These are phyloP conservation scores for Caenorhabditis sulstoni DNA, from an alignment of 2,888 invertebrate species.

Conservation along the genomic window DNA sequence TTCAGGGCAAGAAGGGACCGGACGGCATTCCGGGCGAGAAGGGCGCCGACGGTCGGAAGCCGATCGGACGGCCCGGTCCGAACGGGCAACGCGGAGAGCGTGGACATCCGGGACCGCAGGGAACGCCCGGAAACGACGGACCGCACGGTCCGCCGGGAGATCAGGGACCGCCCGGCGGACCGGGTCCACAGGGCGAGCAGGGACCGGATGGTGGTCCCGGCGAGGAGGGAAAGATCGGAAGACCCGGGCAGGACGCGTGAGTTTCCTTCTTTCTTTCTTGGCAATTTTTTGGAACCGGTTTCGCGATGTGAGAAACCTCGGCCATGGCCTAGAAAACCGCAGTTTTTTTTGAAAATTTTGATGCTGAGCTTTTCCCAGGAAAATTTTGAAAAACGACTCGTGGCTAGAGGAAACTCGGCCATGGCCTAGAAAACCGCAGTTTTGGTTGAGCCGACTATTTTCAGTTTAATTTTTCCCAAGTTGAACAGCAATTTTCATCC, in stretches of 20 bases:
- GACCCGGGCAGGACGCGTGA: constrained; percentile 63
- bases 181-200: constrained; percentile 55
- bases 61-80: constrained; percentile 63
- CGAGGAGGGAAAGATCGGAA: constrained; percentile 61
- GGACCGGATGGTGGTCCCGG: constrained; percentile 62
- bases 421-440: too few relatives aligned
- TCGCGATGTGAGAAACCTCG: too few relatives aligned
- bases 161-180: constrained; percentile 61
- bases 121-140: constrained; percentile 58
- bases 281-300: too few relatives aligned
- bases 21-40: constrained; percentile 64
- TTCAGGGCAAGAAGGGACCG: constrained; percentile 60
- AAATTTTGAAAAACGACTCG: too few relatives aligned
- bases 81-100: constrained; percentile 62
- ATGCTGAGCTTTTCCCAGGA: too few relatives aligned
- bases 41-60: constrained; percentile 63
- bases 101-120: constrained; percentile 62
- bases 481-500: too few relatives aligned
- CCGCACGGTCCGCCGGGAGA: constrained; percentile 57
- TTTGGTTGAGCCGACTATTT: too few relatives aligned
- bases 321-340: too few relatives aligned
- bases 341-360: too few relatives aligned
- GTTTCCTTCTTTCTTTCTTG: constrained; percentile 16
- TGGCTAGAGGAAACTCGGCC: too few relatives aligned
- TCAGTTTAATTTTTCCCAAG: constrained; percentile 8